A percentile compares a stretch with the other conserved stretches of the same genome.
Evolutionary conservation across 2,113 vertebrate species (phyloP).

Genomic region (Urocynchramus pylzowi): DNA sequence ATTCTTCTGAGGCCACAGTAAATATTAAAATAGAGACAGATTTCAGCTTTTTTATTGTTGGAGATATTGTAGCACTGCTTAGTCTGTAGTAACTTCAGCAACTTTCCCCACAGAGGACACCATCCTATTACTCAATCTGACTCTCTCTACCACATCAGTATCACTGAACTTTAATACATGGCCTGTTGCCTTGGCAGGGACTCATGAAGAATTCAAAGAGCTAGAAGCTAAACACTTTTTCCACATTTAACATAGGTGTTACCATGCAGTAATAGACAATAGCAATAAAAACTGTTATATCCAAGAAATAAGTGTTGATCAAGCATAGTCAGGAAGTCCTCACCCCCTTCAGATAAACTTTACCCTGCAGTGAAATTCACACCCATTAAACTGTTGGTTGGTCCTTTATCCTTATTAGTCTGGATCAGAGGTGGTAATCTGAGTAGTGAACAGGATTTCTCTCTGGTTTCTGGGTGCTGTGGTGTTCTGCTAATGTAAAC

Average conservation of each 20-base stretch:
- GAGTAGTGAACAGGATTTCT: background rate
- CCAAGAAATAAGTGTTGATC: background rate
- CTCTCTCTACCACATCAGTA: background rate
- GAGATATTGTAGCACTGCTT: background rate
- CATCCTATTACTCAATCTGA: background rate
- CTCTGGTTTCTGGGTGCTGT: background rate
- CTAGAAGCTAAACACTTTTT: background rate
- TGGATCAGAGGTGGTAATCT: background rate
- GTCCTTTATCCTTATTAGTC: background rate
- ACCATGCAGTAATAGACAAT: background rate
- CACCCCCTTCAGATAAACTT: background rate
- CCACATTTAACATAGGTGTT: background rate
- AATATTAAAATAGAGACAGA: background rate
- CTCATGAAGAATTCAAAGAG: background rate
- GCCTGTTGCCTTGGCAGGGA: background rate
- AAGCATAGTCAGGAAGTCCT: background rate
- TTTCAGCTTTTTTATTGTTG: background rate
- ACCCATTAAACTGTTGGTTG: background rate
- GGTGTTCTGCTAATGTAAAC: background rate
- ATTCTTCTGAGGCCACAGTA: background rate
- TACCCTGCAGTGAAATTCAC: background rate
- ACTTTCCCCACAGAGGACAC: background rate
- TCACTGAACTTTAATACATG: background rate
- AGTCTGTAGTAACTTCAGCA: background rate
- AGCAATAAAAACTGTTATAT: background rate